phyloP scores from a whole-genome alignment of 1,140 invertebrate species.

The Magallana angulata region DNA sequence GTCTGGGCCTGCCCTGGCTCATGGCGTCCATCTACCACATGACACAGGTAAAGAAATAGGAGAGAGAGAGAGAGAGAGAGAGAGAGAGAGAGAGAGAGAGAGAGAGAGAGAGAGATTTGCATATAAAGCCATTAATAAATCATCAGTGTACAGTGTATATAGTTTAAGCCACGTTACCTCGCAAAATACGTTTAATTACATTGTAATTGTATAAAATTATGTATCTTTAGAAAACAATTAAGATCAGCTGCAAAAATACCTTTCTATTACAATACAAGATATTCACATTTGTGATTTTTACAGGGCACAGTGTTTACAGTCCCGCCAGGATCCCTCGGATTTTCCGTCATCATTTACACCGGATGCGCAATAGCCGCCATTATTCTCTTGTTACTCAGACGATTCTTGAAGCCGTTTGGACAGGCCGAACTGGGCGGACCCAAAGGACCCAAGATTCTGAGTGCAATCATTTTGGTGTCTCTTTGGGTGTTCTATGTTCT shows the following conservation, averaged over 20 bases:
- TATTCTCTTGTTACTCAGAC: constrained; percentile 80
- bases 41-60: constrained; percentile 59
- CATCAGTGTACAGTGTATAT: too few species aligned
- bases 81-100: too few species aligned
- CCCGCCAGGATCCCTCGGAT: constrained; percentile 81
- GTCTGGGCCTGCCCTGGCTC: constrained; percentile 85
- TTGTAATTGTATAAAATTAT: too few species aligned
- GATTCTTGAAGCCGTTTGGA: constrained; percentile 81
- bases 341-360: constrained; percentile 84
- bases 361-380: constrained; percentile 81
- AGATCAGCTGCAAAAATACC: too few species aligned
- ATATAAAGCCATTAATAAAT: background rate
- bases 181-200: too few species aligned
- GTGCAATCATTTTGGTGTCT: constrained; percentile 78
- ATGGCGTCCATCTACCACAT: constrained; percentile 82
- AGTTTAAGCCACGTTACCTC: too few species aligned
- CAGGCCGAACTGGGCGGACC: constrained; percentile 84
- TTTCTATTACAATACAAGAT: too few species aligned
- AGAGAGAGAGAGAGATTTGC: too few species aligned
- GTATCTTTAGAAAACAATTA: too few species aligned
- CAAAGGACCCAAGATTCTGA: constrained; percentile 75
- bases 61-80: too few species aligned
- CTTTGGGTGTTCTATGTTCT: constrained; percentile 83
- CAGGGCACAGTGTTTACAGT: constrained; percentile 82
- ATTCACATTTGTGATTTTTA: constrained; percentile 55